These are phyloP conservation scores for Hipparchia semele DNA, from an alignment of 2,888 invertebrate species.

Conservation along the genomic window DNA sequence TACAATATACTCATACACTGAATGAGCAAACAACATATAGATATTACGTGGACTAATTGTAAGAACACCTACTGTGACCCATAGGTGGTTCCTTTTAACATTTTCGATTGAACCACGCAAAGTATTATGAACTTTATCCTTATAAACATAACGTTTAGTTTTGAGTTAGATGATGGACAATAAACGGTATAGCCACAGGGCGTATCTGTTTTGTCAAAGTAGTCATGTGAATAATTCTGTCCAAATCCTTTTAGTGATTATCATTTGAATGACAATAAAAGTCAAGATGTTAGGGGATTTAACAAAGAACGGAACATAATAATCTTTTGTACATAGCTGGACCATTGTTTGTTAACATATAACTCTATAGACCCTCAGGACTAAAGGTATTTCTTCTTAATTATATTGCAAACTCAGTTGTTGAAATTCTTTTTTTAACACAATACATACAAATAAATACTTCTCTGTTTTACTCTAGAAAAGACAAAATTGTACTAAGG, in stretches of 20 bases:
- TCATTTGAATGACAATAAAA: conserved; percentile 80
- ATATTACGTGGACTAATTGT: conserved; percentile 65
- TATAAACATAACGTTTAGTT: conserved; percentile 36
- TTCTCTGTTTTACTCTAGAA: no score
- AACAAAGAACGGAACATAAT: conserved; percentile 54
- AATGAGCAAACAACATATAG: conserved; percentile 59
- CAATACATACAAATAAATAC: not conserved
- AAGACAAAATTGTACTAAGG: no score
- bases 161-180: conserved; percentile 28
- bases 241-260: conserved; percentile 80
- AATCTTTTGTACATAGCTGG: conserved; percentile 36
- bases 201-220: conserved; percentile 77
- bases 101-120: conserved; percentile 44
- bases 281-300: conserved; percentile 65
- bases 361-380: conserved; percentile 12
- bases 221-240: conserved; percentile 76
- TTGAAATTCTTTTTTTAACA: not conserved
- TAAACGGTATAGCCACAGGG: conserved; percentile 74
- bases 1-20: conserved; percentile 35
- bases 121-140: conserved; percentile 44
- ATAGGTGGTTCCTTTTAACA: conserved; percentile 69
- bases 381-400: not conserved
- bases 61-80: conserved; percentile 74
- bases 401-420: not conserved
- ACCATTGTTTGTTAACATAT: conserved; percentile 28